phyloP scores from a whole-genome alignment of 2,797 vertebrate genomes.

The Scolopax bukidnonensis region DNA sequence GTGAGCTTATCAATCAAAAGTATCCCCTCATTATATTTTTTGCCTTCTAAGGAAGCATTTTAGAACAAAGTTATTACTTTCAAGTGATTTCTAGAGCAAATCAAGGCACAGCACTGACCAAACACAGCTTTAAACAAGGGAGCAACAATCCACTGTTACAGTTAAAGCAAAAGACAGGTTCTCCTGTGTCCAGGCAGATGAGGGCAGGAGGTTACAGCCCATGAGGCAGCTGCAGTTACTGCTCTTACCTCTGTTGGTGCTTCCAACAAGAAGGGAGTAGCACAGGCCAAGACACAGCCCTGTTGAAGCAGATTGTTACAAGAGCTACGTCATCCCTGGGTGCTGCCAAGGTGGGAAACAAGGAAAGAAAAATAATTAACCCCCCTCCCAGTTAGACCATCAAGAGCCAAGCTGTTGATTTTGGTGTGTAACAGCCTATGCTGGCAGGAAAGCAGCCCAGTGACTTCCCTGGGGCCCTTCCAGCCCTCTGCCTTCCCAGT shows the following conservation, averaged over 20 bases:
- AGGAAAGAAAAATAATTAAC: not conserved
- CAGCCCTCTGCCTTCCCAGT: not conserved
- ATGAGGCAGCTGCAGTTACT: not conserved
- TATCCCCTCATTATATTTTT: not conserved
- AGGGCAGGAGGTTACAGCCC: not conserved
- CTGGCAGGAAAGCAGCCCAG: not conserved
- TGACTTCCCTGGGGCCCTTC: no score
- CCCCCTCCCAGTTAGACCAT: not conserved
- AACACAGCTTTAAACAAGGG: not conserved
- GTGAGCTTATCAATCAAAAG: not conserved
- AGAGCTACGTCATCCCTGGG: not conserved
- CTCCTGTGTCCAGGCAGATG: not conserved
- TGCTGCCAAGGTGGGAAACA: not conserved
- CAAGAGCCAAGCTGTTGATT: not conserved
- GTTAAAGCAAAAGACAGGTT: not conserved
- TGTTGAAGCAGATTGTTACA: not conserved
- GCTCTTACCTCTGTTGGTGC: not conserved
- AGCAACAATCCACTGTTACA: fast-evolving
- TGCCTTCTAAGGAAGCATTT: not conserved
- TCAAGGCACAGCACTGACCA: not conserved
- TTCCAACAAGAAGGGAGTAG: fast-evolving
- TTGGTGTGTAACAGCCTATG: fast-evolving
- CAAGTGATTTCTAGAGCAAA: not conserved
- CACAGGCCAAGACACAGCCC: not conserved
- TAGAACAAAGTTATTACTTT: not conserved